phyloP scores from a whole-genome alignment of 2,797 vertebrate species.

The Phataginus tetradactyla region DNA sequence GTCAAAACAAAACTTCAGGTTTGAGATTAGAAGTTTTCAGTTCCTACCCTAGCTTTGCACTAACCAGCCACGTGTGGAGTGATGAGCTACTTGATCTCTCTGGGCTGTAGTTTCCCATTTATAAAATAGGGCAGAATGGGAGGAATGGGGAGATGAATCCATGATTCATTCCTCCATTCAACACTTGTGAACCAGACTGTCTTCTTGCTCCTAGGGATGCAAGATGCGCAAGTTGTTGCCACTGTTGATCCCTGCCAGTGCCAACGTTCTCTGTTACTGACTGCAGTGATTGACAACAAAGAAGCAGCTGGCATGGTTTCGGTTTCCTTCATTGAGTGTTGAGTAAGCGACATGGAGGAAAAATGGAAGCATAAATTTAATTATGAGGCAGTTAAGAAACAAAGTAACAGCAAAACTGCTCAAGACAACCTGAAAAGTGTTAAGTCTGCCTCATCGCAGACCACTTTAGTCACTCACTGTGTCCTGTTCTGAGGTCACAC shows the following conservation, averaged over 20 bases:
- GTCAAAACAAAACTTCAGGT: neutral
- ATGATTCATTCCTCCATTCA: neutral
- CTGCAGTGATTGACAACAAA: neutral
- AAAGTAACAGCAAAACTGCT: neutral
- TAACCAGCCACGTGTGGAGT: neutral
- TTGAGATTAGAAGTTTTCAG: neutral
- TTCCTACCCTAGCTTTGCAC: neutral
- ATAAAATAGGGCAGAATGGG: neutral
- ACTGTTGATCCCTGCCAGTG: neutral
- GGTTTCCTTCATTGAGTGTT: neutral
- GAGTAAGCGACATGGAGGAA: neutral
- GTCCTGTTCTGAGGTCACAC: neutral
- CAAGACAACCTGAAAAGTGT: neutral
- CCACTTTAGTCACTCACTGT: neutral
- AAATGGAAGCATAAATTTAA: neutral
- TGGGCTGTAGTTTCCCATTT: neutral
- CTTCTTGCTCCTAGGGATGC: neutral
- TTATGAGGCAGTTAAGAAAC: neutral
- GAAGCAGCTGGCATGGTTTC: neutral
- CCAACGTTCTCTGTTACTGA: neutral
- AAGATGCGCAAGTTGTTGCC: neutral
- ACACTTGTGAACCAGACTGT: neutral
- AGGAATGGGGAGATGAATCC: neutral
- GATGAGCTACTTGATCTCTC: neutral
- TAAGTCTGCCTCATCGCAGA: neutral